Conservation (phyloP, 2,888 invertebrate species). For the Arrhopalites spinosus region DNA sequence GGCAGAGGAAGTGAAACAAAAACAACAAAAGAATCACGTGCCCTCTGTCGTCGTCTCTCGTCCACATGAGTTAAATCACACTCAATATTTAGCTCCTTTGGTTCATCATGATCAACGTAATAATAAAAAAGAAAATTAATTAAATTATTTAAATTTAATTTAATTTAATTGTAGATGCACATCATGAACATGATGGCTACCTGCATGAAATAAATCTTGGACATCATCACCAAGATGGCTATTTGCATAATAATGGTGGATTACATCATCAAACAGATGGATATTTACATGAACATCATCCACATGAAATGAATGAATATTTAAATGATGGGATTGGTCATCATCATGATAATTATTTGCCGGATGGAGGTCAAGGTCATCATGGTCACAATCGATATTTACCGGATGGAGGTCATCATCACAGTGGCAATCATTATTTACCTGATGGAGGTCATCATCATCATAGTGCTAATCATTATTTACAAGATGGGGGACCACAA, state of each 20-base stretch:
- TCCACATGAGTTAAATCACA: neutral
- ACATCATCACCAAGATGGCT: too few species aligned
- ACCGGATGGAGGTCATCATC: neutral
- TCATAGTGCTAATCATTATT: neutral
- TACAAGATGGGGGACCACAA: neutral
- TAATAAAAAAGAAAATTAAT: too few species aligned
- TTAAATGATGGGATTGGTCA: neutral
- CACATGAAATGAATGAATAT: neutral
- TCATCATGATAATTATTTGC: neutral
- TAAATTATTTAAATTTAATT: too few species aligned
- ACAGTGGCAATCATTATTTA: too few species aligned
- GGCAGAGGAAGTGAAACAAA: constrained; percentile 12
- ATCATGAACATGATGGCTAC: neutral
- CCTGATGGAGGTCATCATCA: neutral
- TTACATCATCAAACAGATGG: neutral
- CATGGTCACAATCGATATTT: neutral
- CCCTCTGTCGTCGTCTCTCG: neutral
- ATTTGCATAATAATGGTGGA: neutral
- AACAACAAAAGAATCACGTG: neutral
- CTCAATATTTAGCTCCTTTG: neutral
- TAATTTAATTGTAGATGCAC: neutral
- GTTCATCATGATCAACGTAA: neutral
- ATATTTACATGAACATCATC: neutral
- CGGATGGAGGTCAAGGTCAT: neutral
- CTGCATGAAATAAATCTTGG: neutral